Conservation (phyloP, 1,140 invertebrate genomes). For the Bombus waltoni region DNA sequence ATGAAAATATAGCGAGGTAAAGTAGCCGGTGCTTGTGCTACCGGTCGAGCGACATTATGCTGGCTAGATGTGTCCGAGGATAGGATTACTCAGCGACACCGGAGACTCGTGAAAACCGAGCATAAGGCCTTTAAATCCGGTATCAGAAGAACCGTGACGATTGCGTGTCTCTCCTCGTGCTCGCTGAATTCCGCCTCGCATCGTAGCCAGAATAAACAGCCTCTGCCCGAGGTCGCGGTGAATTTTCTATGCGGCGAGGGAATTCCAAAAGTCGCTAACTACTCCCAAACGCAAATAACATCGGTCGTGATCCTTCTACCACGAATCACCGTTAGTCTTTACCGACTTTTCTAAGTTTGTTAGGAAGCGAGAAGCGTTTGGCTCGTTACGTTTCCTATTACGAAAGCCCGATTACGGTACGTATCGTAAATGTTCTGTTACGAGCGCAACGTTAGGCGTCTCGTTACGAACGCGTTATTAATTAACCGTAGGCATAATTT, state of each 20-base stretch:
- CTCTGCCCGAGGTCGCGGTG: neutral
- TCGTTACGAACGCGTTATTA: no score
- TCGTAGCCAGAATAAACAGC: constrained; percentile 18
- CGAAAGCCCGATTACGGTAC: no score
- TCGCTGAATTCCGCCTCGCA: constrained; percentile 30
- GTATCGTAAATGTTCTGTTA: no score
- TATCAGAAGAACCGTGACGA: constrained; percentile 62
- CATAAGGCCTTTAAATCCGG: constrained; percentile 71
- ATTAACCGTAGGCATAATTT: no score
- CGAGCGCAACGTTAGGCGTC: no score
- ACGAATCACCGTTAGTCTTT: neutral
- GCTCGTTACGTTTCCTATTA: neutral
- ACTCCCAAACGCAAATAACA: neutral
- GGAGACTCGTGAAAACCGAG: constrained; percentile 78
- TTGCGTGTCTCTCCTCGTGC: constrained; percentile 41
- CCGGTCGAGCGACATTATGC: constrained; percentile 74
- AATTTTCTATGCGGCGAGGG: neutral
- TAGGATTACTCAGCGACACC: constrained; percentile 78
- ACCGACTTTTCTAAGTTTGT: neutral
- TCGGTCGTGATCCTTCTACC: neutral
- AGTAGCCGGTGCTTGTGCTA: constrained; percentile 62
- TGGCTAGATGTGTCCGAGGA: constrained; percentile 72
- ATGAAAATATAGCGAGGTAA: constrained; percentile 27
- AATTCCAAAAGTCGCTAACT: neutral
- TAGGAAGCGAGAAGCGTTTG: neutral